Base-by-base conservation (phyloP, 2,797 vertebrate species). In the Alca torda region DNA sequence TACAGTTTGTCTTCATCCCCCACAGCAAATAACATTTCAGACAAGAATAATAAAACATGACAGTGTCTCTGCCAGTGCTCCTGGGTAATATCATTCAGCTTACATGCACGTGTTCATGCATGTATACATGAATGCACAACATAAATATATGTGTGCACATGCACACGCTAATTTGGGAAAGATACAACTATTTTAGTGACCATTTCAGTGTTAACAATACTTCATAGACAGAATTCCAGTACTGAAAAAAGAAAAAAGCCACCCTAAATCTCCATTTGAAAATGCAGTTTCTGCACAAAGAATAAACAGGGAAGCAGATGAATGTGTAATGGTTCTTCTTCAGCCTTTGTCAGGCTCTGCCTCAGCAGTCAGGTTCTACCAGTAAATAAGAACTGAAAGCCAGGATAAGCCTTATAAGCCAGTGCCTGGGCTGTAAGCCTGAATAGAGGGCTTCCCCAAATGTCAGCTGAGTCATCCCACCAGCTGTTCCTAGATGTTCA, bases 401-500 rank as follows among this genome's bases (percentile, higher is more conserved):
- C 0, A 3, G 79, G 77, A 82, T 90, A 90, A 93, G 72, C 51
- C 70, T 69, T 73, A 33, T 51, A 92, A 93, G 53, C 68, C 73
- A 67, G 10, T 23, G 73, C 45, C 80, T 76, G 65, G 51, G 50
- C 69, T 86, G 37, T 43, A 13, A 72, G 73, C 68, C 87, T 45
- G 61, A 80, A 60, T 0, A 91, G 16, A 77, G 41, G 65, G 79
- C 20, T 96, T 95, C 57, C 60, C 73, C 37, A 86, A 65, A 48
- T 0, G 0, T 74, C 82, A 81, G 80, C 63, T 59, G 64, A 90
- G 30, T 70, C 90, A 89, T 74, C 78, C 64, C 67, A 90, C 67
- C 54, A 96, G 90, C 86, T 92, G 81, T 74, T 94, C 51, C 81
- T 56, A 82, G 88, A 87, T 82, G 84, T 92, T 89, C 92, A 92